Evolutionary conservation across 2,113 vertebrate species (phyloP).

Genomic region (Hypanus sabinus): DNA sequence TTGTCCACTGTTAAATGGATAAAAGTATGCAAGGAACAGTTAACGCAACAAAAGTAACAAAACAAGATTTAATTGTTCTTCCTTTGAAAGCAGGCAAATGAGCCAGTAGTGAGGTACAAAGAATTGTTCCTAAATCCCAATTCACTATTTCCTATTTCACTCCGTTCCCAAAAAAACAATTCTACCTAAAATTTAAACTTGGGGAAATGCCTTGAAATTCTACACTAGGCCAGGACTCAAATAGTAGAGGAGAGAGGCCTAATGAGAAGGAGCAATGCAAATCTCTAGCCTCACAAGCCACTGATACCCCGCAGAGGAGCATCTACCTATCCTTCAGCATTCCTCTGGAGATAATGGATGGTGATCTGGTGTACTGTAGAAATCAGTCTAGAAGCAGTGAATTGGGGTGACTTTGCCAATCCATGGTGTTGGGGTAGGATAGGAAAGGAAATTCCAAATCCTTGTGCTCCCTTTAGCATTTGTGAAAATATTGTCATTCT

Average conservation of each 20-base stretch:
- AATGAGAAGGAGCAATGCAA: neutral
- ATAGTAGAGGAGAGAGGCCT: neutral
- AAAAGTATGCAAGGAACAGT: neutral
- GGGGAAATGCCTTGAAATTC: no score
- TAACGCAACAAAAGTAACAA: neutral
- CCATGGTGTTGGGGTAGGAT: neutral
- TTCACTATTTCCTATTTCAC: neutral
- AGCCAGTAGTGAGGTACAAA: neutral
- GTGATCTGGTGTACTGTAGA: neutral
- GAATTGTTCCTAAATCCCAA: neutral
- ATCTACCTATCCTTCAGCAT: neutral
- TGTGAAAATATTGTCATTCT: neutral
- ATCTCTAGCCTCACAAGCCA: no score
- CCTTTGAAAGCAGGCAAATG: neutral
- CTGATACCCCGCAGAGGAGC: neutral
- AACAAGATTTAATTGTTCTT: neutral
- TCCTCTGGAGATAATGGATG: neutral
- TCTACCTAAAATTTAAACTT: neutral
- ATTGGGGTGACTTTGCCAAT: neutral
- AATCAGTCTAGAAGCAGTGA: neutral
- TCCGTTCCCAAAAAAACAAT: neutral
- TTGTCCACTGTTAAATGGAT: neutral
- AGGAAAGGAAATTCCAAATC: slow-evolving; percentile 13
- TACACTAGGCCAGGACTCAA: neutral
- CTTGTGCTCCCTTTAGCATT: neutral